These are phyloP conservation scores for Hiodon tergisus DNA, from an alignment of 2,113 vertebrate genomes.

Conservation along the genomic window DNA sequence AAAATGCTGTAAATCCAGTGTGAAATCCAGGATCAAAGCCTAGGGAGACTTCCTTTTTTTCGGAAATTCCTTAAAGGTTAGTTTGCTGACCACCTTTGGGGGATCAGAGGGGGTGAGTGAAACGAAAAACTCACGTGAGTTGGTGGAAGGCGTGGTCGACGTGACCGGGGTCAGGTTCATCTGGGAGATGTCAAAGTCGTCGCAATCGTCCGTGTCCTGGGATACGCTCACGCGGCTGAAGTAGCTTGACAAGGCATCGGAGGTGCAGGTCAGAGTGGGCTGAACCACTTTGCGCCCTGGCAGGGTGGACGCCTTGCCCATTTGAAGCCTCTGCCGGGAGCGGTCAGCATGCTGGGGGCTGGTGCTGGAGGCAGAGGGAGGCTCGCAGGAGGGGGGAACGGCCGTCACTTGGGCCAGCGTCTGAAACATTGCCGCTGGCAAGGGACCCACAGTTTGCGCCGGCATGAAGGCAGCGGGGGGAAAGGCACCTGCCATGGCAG, in stretches of 20 bases:
- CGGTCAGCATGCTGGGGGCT: slow-evolving; percentile 81
- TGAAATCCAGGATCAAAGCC: too few relatives aligned
- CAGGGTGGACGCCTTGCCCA: slow-evolving; percentile 70
- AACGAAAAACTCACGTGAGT: slow-evolving; percentile 83
- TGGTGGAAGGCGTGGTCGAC: slow-evolving; percentile 84
- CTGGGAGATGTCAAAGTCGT: slow-evolving; percentile 92
- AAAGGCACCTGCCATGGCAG: slow-evolving; percentile 79
- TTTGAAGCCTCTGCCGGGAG: slow-evolving; percentile 69
- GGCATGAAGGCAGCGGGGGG: slow-evolving; percentile 88
- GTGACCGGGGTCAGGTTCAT: slow-evolving; percentile 93
- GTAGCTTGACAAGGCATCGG: slow-evolving; percentile 83
- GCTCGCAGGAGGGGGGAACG: slow-evolving; percentile 72
- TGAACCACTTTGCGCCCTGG: slow-evolving; percentile 74
- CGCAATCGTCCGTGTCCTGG: slow-evolving; percentile 87
- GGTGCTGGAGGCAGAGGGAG: slow-evolving; percentile 73
- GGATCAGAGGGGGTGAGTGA: slow-evolving; percentile 49
- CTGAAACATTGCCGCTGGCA: slow-evolving; percentile 93
- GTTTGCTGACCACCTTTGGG: too few relatives aligned
- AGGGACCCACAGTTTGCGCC: slow-evolving; percentile 86
- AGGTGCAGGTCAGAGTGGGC: slow-evolving; percentile 80
- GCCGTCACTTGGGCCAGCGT: slow-evolving; percentile 82
- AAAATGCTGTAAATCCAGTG: too few relatives aligned
- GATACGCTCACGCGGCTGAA: slow-evolving; percentile 73
- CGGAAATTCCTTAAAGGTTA: neutral
- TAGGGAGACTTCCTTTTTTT: neutral